A percentile compares a stretch with the other conserved stretches of the same genome.
Conservation (phyloP, 1,140 invertebrate genomes). For the Cepaea nemoralis region DNA sequence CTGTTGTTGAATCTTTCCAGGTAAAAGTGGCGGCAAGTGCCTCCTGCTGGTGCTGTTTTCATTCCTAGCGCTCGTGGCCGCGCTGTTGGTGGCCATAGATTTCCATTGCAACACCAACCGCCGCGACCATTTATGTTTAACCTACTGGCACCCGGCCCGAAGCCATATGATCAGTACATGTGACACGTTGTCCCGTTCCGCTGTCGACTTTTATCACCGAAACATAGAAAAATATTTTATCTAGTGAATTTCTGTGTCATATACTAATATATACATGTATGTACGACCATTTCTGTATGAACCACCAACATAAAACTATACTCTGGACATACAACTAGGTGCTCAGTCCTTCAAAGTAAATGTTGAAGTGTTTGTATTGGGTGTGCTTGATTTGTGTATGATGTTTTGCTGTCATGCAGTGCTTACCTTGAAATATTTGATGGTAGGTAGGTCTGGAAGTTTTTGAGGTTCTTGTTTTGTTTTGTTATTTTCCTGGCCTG, state of each 20-base stretch:
- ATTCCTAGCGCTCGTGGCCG: constrained; percentile 21
- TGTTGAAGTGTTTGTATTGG: no score
- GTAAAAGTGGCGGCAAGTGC: constrained; percentile 9
- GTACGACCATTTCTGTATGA: no score
- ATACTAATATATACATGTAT: no score
- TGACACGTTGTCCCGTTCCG: background rate
- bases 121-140: constrained; percentile 23
- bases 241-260: background rate
- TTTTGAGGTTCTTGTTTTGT: no score
- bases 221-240: constrained; percentile 8
- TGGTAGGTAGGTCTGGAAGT: no score
- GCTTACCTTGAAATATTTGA: no score
- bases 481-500: no score
- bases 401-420: no score
- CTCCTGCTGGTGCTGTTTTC: constrained; percentile 28
- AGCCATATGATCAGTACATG: background rate
- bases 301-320: no score
- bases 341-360: no score
- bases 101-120: constrained; percentile 25
- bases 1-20: constrained; percentile 19
- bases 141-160: constrained; percentile 24
- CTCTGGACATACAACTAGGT: no score
- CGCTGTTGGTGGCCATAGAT: constrained; percentile 29
- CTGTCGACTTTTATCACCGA: constrained; percentile 17
- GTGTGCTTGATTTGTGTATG: no score